Percentiles rank a stretch among this genome's conserved stretches.
These are phyloP conservation scores for Lasaia peninsularis DNA, from an alignment of 1,140 invertebrate genomes.

Conservation along the genomic window DNA sequence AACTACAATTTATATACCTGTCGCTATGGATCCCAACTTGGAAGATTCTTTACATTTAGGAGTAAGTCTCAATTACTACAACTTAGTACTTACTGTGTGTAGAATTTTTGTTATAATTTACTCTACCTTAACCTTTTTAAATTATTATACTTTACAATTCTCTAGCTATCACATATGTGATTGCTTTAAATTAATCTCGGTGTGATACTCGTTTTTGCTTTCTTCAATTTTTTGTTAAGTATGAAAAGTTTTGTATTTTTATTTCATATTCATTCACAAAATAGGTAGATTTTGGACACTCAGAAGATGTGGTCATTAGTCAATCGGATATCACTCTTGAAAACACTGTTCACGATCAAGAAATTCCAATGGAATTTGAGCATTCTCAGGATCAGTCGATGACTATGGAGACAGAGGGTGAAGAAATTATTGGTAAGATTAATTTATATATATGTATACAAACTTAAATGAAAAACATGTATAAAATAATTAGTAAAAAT, in stretches of 20 bases:
- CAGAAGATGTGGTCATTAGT: constrained; percentile 42
- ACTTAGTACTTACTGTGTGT: too few species aligned
- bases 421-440: constrained; percentile 41
- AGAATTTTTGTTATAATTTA: too few species aligned
- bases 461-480: too few species aligned
- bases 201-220: too few species aligned
- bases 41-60: constrained; percentile 64
- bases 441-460: background rate
- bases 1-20: too few species aligned
- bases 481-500: too few species aligned
- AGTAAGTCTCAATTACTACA: constrained; percentile 11
- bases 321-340: constrained; percentile 46
- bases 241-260: too few species aligned
- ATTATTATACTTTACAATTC: constrained; percentile 3
- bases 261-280: too few species aligned
- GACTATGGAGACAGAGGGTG: constrained; percentile 56
- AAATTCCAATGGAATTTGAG: constrained; percentile 61
- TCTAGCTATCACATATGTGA: background rate
- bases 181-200: too few species aligned
- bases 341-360: constrained; percentile 34
- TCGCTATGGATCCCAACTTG: constrained; percentile 63
- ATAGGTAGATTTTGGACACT: constrained; percentile 58
- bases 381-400: constrained; percentile 50
- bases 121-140: too few species aligned
- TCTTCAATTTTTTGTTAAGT: too few species aligned